These are phyloP conservation scores for Chiropotes sagulatus DNA, from an alignment of 2,797 vertebrate species.

Conservation along the genomic window DNA sequence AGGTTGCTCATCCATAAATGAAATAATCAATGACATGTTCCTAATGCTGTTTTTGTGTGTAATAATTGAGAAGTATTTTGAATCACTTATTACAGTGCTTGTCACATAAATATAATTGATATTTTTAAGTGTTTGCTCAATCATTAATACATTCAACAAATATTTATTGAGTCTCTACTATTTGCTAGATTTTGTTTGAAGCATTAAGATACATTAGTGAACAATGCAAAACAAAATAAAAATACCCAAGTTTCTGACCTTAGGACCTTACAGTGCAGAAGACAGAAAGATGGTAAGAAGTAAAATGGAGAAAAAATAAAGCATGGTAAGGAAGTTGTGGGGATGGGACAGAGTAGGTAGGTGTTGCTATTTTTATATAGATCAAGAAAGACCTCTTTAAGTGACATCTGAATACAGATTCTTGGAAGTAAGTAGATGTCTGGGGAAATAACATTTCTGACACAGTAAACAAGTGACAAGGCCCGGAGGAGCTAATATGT, in stretches of 20 bases:
- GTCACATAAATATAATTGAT: background rate
- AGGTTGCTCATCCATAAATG: background rate
- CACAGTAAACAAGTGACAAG: background rate
- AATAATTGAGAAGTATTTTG: background rate
- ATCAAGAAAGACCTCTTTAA: background rate
- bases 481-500: background rate
- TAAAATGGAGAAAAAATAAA: background rate
- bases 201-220: background rate
- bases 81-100: background rate
- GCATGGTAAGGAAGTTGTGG: background rate
- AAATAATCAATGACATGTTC: background rate
- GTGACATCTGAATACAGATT: background rate
- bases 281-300: background rate
- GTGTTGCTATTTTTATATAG: background rate
- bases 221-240: constrained; percentile 13
- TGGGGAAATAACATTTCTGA: background rate
- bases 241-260: background rate
- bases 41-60: background rate
- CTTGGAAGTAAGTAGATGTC: background rate
- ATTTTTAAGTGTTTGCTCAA: constrained; percentile 16
- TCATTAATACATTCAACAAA: background rate
- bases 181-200: background rate
- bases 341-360: background rate
- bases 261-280: background rate
- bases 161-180: background rate